phyloP scores from a whole-genome alignment of 2,113 vertebrate genomes.

The Ptilonorhynchus violaceus region DNA sequence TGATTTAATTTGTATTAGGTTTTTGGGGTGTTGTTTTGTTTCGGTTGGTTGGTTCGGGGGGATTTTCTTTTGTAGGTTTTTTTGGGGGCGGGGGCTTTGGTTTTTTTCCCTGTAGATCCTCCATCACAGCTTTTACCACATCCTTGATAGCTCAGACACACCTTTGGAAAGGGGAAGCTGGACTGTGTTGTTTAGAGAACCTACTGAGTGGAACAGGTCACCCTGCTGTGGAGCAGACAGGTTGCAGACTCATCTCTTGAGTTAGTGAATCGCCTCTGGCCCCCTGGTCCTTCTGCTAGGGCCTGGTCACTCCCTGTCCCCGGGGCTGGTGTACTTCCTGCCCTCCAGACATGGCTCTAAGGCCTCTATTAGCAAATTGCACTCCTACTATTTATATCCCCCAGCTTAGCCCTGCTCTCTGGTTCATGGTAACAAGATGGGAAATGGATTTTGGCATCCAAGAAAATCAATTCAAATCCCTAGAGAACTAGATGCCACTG shows the following conservation, averaged over 20 bases:
- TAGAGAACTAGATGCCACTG: neutral
- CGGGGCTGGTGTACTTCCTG: rapidly evolving
- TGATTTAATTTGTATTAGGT: neutral
- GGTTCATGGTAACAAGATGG: neutral
- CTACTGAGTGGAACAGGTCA: neutral
- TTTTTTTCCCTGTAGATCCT: neutral
- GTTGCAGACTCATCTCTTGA: neutral
- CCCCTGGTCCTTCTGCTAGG: neutral
- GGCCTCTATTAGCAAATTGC: neutral
- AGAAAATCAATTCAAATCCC: neutral
- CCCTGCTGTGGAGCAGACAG: neutral
- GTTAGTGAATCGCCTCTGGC: neutral
- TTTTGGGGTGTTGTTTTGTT: neutral
- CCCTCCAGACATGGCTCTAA: neutral
- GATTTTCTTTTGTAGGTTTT: neutral
- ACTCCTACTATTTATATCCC: neutral
- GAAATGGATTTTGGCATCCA: neutral
- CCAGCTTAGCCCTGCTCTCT: neutral
- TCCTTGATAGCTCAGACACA: neutral
- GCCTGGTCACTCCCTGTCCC: neutral
- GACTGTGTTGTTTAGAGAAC: neutral
- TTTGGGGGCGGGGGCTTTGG: neutral
- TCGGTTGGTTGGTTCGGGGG: neutral
- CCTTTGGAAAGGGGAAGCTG: neutral
- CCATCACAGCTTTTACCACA: neutral